phyloP scores from a whole-genome alignment of 2,888 invertebrate species.

The Hyles lineata region DNA sequence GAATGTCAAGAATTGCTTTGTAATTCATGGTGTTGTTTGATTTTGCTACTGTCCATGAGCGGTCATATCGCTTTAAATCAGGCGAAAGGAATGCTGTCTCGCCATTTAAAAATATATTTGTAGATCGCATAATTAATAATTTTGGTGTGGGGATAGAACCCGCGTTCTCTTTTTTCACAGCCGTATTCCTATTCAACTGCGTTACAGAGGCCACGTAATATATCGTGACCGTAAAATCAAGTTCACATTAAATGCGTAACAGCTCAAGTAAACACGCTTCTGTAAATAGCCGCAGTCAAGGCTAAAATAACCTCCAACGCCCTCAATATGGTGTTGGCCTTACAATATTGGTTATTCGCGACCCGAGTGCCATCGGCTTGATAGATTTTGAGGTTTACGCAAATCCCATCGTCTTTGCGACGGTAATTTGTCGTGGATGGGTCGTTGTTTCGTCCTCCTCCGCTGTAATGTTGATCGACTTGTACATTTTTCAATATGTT shows the following conservation, averaged over 20 bases:
- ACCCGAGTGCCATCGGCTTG: slow-evolving; percentile 31
- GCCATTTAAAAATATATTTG: background rate
- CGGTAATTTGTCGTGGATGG: slow-evolving; percentile 33
- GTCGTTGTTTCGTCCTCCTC: slow-evolving; percentile 29
- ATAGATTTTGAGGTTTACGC: slow-evolving; percentile 36
- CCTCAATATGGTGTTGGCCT: slow-evolving; percentile 16
- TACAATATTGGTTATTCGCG: slow-evolving; percentile 32
- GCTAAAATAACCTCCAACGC: background rate
- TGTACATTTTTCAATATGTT: slow-evolving; percentile 24
- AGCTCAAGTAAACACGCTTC: background rate
- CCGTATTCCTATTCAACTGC: no score
- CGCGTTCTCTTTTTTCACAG: background rate
- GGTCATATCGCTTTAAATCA: no score
- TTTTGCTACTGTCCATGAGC: no score
- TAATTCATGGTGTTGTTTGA: no score
- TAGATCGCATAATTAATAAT: background rate
- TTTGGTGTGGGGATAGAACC: background rate
- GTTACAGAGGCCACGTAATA: background rate
- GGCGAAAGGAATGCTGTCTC: no score
- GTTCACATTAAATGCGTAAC: background rate
- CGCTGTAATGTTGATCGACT: slow-evolving; percentile 32
- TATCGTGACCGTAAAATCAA: background rate
- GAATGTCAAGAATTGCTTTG: no score
- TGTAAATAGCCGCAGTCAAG: background rate
- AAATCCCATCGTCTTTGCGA: slow-evolving; percentile 33